Evolutionary conservation across 2,797 vertebrate genomes (phyloP).

Genomic region (Lophotriccus pileatus): DNA sequence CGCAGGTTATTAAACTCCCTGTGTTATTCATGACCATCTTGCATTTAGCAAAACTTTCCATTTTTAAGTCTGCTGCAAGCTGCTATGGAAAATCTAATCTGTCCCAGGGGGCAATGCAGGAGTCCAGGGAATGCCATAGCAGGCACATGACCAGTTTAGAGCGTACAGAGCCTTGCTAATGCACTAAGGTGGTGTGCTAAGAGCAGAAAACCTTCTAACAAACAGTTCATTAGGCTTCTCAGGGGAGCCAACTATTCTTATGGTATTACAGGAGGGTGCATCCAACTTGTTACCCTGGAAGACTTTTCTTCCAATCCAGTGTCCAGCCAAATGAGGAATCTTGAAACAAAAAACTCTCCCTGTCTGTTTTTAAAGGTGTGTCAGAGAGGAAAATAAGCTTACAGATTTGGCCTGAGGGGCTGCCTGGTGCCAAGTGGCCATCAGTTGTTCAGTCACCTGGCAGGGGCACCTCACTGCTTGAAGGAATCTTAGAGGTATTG

Average conservation of each 20-base stretch:
- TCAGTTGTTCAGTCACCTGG: neutral
- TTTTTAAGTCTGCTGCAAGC: slow-evolving; percentile 11
- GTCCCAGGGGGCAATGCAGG: neutral
- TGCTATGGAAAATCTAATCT: neutral
- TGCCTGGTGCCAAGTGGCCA: slow-evolving; percentile 7
- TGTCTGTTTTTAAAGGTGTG: neutral
- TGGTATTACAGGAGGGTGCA: neutral
- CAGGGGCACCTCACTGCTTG: slow-evolving; percentile 19
- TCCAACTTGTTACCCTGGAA: neutral
- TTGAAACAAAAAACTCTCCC: neutral
- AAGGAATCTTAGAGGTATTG: slow-evolving; percentile 6
- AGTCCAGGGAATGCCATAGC: neutral
- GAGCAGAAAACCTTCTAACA: neutral
- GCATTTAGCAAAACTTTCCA: slow-evolving; percentile 42
- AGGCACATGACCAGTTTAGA: neutral
- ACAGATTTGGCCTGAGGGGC: neutral
- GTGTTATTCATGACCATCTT: slow-evolving; percentile 41
- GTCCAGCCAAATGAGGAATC: neutral
- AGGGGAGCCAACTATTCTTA: neutral
- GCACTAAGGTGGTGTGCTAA: neutral
- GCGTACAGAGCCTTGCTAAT: neutral
- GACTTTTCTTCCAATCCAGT: neutral
- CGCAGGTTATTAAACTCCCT: slow-evolving; percentile 14
- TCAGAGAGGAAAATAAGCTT: neutral
- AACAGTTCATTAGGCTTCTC: neutral